Percentiles rank a stretch among this genome's conserved stretches.
Conservation (phyloP, 2,113 vertebrate genomes). For the Archocentrus centrarchus region DNA sequence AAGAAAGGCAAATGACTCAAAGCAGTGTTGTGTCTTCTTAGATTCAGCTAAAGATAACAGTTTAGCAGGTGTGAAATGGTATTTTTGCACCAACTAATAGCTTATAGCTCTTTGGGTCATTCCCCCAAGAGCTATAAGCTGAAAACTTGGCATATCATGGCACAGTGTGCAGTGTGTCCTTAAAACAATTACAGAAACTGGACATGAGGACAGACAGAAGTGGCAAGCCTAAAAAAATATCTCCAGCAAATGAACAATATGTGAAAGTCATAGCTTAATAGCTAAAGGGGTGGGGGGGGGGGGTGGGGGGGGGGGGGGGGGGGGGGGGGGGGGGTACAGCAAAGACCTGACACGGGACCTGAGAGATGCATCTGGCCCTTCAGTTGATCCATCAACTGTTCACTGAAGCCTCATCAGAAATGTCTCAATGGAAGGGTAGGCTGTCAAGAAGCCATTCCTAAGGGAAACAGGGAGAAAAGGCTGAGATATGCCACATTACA, state of each 20-base stretch:
- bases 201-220: not conserved
- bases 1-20: too few relatives aligned
- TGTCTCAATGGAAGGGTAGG: not conserved
- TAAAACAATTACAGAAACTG: fast-evolving
- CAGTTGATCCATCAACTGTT: not conserved
- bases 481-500: not conserved
- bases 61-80: too few relatives aligned
- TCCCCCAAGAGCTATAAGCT: not conserved
- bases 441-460: too few relatives aligned
- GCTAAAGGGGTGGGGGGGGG: too few relatives aligned
- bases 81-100: too few relatives aligned
- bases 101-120: too few relatives aligned
- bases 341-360: fast-evolving
- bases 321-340: too few relatives aligned
- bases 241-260: not conserved
- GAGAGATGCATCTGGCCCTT: not conserved
- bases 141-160: not conserved
- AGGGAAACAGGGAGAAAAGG: fast-evolving
- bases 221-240: not conserved
- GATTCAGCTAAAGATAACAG: too few relatives aligned
- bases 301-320: too few relatives aligned
- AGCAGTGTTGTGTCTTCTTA: too few relatives aligned
- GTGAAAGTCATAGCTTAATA: not conserved
- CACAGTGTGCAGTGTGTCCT: not conserved
- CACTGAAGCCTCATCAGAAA: not conserved